Evolutionary conservation across 2,113 vertebrate species (phyloP), one percentile per base, ranked within the genome.

Genomic region (Atractosteus spatula): DNA sequence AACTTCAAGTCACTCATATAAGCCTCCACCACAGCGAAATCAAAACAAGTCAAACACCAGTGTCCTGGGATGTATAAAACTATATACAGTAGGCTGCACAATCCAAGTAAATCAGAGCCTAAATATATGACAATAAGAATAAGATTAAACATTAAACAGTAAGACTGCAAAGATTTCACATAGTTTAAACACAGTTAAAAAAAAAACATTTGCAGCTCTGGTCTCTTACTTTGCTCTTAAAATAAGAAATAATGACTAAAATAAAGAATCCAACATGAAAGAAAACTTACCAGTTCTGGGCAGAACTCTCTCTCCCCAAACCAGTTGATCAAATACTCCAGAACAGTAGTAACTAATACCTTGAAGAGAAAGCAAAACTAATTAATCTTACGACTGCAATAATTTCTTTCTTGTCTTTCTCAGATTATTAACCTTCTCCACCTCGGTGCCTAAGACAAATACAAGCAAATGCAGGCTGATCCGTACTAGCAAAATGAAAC

Each of bases 291-390:
- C 95, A 98, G 78, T 88, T 97, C 96, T 74, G 96, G 91, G 80
- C 89, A 93, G 84, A 99, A 97, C 16, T 92, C 88, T 73, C 80
- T 90, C 78, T 96, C 96, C 82, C 94, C 94, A 91, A 98, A 96
- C 96, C 97, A 99, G 76, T 80, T 86, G 80, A 91, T 93, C 56
- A 99, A 89, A 84, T 93, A 91, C 81, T 99, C 97, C 79, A 99
- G 84, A 71, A 99, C 93, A 70, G 88, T 88, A 74, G 92, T 94
- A 75, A 98, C 87, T 45, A 94, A 96, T 69, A 94, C 91, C 97
- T 99, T 84, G 80, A 81, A 81, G 80, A 75, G 76, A 10, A 42
- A 66, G 7, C 78, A 51, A 74, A 44, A 45, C 14, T 12, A 17
- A 71, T 6, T 71, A 0, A 54, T 71, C 4, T 54, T 16, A 0